phyloP scores from a whole-genome alignment of 2,113 vertebrate species.

The Phyllostomus discolor region DNA sequence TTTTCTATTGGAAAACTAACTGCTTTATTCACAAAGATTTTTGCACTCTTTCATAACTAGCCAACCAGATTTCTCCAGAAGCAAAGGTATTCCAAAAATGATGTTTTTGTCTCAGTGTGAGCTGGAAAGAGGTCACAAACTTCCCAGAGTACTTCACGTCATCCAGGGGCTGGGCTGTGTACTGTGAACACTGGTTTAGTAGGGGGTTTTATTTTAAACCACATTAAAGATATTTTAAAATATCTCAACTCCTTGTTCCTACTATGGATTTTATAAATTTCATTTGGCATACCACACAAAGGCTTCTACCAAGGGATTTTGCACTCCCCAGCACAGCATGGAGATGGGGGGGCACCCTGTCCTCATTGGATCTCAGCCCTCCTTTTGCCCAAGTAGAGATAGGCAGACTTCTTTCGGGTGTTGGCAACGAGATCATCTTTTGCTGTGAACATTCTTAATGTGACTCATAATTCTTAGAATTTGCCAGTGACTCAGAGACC shows the following conservation, averaged over 20 bases:
- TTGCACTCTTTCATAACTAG: neutral
- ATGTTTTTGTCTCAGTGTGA: neutral
- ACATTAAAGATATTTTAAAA: neutral
- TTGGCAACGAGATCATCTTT: neutral
- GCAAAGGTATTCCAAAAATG: neutral
- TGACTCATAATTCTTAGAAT: neutral
- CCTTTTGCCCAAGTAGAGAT: neutral
- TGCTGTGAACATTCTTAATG: neutral
- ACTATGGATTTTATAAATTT: neutral
- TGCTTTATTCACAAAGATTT: neutral
- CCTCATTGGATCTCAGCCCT: neutral
- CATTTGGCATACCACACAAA: neutral
- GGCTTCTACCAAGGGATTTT: neutral
- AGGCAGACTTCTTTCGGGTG: neutral
- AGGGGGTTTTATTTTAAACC: neutral
- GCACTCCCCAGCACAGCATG: neutral
- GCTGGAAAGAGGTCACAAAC: neutral
- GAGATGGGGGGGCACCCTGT: neutral
- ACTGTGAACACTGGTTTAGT: neutral
- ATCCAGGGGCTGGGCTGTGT: neutral
- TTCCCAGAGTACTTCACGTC: neutral
- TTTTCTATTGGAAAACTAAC: neutral
- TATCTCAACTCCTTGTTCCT: neutral
- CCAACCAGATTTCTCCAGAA: neutral
- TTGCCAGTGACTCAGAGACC: neutral